Percentiles rank a stretch among this genome's conserved stretches.
phyloP scores from a whole-genome alignment of 1,140 invertebrate species.

The Cydia fagiglandana region DNA sequence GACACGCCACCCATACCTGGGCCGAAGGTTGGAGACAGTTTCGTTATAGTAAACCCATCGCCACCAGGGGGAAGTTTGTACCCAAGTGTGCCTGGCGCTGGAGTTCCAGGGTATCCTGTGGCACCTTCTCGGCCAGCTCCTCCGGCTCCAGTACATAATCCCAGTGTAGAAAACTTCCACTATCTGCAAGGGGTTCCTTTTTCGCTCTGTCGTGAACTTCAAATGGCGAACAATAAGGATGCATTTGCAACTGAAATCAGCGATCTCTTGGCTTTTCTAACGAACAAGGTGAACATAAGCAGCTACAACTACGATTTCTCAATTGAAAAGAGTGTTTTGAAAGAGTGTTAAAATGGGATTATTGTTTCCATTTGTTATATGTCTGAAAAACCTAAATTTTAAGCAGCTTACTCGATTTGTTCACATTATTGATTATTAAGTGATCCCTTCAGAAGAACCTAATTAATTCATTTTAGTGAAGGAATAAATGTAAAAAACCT shows the following conservation, averaged over 20 bases:
- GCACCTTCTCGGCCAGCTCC: constrained; percentile 60
- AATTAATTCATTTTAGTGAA: not conserved
- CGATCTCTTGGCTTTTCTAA: constrained; percentile 61
- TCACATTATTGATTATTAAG: not conserved
- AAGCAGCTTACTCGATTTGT: not conserved
- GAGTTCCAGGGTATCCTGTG: constrained; percentile 31
- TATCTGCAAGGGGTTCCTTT: constrained; percentile 73
- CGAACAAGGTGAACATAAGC: constrained; percentile 60
- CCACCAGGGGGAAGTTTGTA: constrained; percentile 53
- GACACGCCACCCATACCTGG: constrained; percentile 68
- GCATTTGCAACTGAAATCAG: constrained; percentile 59
- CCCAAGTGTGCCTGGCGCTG: constrained; percentile 53
- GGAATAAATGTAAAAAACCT: not conserved
- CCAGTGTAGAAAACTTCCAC: constrained; percentile 58
- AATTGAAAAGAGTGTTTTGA: constrained; percentile 67
- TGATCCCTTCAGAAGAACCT: not conserved
- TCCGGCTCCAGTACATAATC: constrained; percentile 44
- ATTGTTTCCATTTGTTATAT: not conserved
- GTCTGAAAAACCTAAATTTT: not conserved
- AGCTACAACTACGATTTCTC: constrained; percentile 67
- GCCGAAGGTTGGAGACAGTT: constrained; percentile 59
- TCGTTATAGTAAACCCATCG: constrained; percentile 59
- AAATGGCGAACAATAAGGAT: constrained; percentile 65
- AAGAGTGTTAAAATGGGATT: constrained; percentile 50
- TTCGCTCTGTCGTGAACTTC: constrained; percentile 57